A percentile compares a stretch with the other conserved stretches of the same genome.
These are phyloP conservation scores for Peromyscus polionotus DNA, from an alignment of 2,113 vertebrate genomes.

Conservation along the genomic window DNA sequence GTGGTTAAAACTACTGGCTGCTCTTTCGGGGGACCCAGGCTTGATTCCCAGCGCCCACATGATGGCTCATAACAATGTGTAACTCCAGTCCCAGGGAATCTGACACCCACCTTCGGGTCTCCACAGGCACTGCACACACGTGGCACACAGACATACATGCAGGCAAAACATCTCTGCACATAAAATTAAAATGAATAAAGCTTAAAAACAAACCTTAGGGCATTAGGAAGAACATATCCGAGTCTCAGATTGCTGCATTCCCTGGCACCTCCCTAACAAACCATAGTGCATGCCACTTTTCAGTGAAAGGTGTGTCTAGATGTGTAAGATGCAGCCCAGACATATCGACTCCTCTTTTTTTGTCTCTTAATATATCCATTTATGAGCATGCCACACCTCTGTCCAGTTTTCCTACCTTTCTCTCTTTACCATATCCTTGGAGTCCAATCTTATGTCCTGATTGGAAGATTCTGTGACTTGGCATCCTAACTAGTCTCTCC, in stretches of 20 bases:
- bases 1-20: too few species aligned
- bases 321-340: background rate
- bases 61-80: background rate
- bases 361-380: too few species aligned
- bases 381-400: fast-evolving
- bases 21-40: background rate
- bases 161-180: background rate
- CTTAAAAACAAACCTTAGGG: background rate
- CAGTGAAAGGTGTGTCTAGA: background rate
- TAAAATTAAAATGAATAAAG: background rate
- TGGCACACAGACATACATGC: background rate
- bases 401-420: fast-evolving
- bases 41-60: background rate
- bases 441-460: background rate
- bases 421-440: background rate
- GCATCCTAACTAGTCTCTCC: background rate
- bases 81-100: background rate
- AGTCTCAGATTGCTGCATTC: background rate
- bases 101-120: too few species aligned
- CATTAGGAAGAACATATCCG: background rate
- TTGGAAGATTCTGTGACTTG: fast-evolving
- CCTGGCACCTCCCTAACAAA: background rate
- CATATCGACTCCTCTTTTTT: background rate
- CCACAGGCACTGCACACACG: background rate
- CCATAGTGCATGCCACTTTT: fast-evolving